Evolutionary conservation across 2,888 invertebrate species (phyloP).

Genomic region (Nomada ruficornis): DNA sequence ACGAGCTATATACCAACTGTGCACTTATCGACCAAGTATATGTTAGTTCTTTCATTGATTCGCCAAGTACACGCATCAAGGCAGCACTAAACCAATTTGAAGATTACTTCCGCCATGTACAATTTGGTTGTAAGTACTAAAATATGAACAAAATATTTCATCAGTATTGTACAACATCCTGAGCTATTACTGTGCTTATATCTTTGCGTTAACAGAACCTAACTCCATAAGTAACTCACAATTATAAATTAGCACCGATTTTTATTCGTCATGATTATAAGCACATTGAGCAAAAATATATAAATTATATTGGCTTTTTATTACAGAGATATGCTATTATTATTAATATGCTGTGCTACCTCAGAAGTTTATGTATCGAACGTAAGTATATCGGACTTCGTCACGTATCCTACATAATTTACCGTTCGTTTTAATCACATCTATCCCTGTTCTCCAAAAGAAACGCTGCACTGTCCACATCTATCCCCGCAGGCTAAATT

Average conservation of each 20-base stretch:
- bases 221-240: background rate
- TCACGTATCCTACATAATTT: background rate
- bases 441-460: background rate
- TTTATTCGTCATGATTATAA: background rate
- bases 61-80: background rate
- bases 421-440: background rate
- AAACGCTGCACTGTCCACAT: background rate
- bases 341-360: background rate
- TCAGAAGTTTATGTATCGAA: background rate
- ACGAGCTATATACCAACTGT: no score
- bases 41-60: background rate
- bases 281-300: background rate
- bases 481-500: background rate
- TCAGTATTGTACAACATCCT: background rate
- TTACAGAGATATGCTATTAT: no score
- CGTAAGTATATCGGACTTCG: background rate
- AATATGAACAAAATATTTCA: background rate
- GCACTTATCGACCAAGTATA: background rate
- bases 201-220: background rate
- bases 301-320: background rate
- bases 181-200: background rate
- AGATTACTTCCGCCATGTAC: background rate
- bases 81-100: constrained; percentile 24
- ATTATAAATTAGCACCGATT: background rate
- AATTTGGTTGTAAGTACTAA: background rate